These are phyloP conservation scores for Tiliacea aurago DNA, from an alignment of 2,888 invertebrate species.

Conservation along the genomic window DNA sequence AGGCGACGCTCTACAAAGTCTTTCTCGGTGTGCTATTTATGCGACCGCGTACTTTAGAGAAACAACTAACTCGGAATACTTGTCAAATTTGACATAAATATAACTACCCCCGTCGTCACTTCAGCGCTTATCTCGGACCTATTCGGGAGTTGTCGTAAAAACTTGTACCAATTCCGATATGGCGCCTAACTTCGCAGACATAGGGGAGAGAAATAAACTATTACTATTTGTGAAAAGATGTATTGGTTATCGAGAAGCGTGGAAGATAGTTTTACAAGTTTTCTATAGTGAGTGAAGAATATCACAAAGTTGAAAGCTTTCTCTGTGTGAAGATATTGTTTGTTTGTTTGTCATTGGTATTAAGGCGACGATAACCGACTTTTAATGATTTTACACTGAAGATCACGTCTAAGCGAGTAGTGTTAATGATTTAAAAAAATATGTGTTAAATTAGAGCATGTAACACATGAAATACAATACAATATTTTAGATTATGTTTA, in stretches of 20 bases:
- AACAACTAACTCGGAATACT: background rate
- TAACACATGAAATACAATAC: too few species aligned
- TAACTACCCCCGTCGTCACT: background rate
- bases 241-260: background rate
- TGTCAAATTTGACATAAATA: constrained; percentile 19
- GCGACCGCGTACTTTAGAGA: background rate
- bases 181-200: constrained; percentile 44
- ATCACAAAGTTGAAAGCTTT: background rate
- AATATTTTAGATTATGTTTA: too few species aligned
- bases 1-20: too few species aligned
- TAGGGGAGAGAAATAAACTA: constrained; percentile 27
- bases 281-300: background rate
- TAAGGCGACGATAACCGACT: too few species aligned
- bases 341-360: background rate
- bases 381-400: too few species aligned
- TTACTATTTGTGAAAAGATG: constrained; percentile 16
- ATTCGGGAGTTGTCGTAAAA: constrained; percentile 8
- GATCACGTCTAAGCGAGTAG: too few species aligned
- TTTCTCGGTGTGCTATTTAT: too few species aligned
- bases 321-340: background rate
- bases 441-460: too few species aligned
- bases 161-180: background rate
- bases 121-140: background rate
- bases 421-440: too few species aligned
- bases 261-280: background rate